These are phyloP conservation scores for Lamellibrachia luymesi DNA, from an alignment of 1,140 invertebrate species.

Conservation along the genomic window DNA sequence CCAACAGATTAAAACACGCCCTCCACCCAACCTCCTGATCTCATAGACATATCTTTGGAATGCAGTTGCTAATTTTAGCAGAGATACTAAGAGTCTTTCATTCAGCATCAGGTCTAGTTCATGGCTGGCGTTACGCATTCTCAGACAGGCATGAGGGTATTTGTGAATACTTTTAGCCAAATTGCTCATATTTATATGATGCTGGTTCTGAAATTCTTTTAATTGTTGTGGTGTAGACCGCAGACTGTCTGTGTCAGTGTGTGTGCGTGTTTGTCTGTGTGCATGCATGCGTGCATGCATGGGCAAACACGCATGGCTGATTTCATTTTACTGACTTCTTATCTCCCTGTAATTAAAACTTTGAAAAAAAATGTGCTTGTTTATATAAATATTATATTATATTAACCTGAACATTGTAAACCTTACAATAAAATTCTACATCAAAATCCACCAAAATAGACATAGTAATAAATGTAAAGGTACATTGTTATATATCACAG, in stretches of 20 bases:
- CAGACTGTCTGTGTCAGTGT: not conserved
- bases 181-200: not conserved
- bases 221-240: not conserved
- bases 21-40: not conserved
- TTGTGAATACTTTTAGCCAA: not conserved
- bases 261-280: too few relatives aligned
- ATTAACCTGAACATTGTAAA: too few relatives aligned
- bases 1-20: not conserved
- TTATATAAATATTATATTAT: not conserved
- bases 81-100: not conserved
- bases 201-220: not conserved
- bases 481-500: too few relatives aligned
- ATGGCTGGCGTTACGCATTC: not conserved
- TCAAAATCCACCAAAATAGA: not conserved
- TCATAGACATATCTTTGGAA: not conserved
- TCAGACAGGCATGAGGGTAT: not conserved
- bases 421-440: not conserved
- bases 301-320: too few relatives aligned
- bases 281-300: too few relatives aligned
- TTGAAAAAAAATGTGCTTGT: not conserved
- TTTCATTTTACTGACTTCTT: too few relatives aligned
- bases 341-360: not conserved
- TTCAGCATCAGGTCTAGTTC: not conserved
- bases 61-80: not conserved
- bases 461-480: too few relatives aligned